These are phyloP conservation scores for Autographa pulchrina DNA, from an alignment of 2,888 invertebrate species.

Conservation along the genomic window DNA sequence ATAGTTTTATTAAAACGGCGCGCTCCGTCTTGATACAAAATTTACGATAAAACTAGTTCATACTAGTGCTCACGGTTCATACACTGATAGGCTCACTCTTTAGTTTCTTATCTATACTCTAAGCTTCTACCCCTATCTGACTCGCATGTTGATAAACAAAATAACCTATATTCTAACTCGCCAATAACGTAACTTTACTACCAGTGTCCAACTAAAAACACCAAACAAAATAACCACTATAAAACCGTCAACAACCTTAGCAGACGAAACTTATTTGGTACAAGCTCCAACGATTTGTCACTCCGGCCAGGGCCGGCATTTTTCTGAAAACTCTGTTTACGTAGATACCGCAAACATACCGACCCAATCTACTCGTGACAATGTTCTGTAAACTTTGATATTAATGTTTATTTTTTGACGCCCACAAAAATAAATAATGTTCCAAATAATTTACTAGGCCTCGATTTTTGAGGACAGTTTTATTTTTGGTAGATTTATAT, in stretches of 20 bases:
- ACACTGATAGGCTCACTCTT: no score
- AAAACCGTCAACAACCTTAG: conserved; percentile 24
- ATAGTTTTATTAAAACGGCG: no score
- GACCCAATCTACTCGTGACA: conserved; percentile 37
- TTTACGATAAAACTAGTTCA: no score
- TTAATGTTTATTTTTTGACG: conserved; percentile 21
- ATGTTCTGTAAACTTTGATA: conserved; percentile 36
- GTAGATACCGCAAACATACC: conserved; percentile 37
- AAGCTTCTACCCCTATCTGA: no score
- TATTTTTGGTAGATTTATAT: conserved; percentile 4
- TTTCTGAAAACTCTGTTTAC: conserved; percentile 43
- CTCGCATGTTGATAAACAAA: no score
- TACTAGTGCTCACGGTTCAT: no score
- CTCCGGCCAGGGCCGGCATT: conserved; percentile 54
- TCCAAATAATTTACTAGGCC: background rate
- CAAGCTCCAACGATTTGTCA: conserved; percentile 46
- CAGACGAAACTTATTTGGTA: conserved; percentile 29
- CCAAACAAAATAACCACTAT: background rate
- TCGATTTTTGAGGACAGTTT: conserved; percentile 4
- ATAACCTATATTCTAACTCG: no score
- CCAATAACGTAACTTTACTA: background rate
- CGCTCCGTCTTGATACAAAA: no score
- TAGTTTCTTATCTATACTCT: no score
- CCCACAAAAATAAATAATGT: conserved; percentile 1
- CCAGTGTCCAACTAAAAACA: background rate